phyloP scores from a whole-genome alignment of 2,888 invertebrate genomes.

The Mythimna albipuncta region DNA sequence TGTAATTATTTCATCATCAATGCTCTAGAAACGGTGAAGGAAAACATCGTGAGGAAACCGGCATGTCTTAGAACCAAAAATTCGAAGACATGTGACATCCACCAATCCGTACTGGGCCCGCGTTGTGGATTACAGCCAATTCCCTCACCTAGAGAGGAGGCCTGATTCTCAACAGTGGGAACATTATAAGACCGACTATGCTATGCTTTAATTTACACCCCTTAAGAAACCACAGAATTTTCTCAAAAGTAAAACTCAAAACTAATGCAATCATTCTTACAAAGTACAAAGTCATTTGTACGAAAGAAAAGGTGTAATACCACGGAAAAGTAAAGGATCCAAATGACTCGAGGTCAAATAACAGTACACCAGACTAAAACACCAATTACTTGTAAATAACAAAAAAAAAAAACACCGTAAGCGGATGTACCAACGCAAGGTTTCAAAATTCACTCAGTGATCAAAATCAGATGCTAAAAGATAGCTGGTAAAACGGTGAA shows the following conservation, averaged over 20 bases:
- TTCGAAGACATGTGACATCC: too few relatives aligned
- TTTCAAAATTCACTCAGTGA: slow-evolving; percentile 63
- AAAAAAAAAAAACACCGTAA: slow-evolving; percentile 48
- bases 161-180: too few relatives aligned
- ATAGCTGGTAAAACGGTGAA: slow-evolving; percentile 58
- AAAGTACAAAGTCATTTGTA: not conserved
- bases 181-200: too few relatives aligned
- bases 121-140: too few relatives aligned
- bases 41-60: too few relatives aligned
- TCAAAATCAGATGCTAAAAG: slow-evolving; percentile 57
- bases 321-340: not conserved
- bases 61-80: too few relatives aligned
- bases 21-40: too few relatives aligned
- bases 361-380: slow-evolving; percentile 34
- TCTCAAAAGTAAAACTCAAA: not conserved
- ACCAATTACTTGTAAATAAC: slow-evolving; percentile 43
- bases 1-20: too few relatives aligned
- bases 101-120: too few relatives aligned
- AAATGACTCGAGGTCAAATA: slow-evolving; percentile 35
- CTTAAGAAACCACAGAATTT: not conserved
- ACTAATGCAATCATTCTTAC: not conserved
- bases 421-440: slow-evolving; percentile 53
- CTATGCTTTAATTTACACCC: too few relatives aligned
- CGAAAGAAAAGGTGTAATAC: not conserved
- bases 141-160: too few relatives aligned